These are phyloP conservation scores for Pseudococcus longispinus DNA, from an alignment of 2,888 invertebrate genomes.

Conservation along the genomic window DNA sequence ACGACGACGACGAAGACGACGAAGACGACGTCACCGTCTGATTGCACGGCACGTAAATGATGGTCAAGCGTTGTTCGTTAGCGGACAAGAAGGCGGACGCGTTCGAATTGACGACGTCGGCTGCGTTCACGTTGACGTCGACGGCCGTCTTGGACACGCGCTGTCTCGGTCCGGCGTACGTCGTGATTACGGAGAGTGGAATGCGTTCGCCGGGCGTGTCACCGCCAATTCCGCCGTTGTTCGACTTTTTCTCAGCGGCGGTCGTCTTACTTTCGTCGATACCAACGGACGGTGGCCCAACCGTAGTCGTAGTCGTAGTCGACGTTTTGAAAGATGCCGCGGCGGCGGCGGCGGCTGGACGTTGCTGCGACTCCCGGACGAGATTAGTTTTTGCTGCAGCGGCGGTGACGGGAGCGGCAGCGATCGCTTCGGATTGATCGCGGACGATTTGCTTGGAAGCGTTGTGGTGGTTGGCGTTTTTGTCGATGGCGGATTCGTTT, in stretches of 20 bases:
- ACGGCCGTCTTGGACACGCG: neutral
- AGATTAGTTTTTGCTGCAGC: too few relatives aligned
- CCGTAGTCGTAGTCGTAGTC: too few relatives aligned
- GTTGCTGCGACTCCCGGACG: too few relatives aligned
- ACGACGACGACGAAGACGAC: too few relatives aligned
- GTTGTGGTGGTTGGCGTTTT: neutral
- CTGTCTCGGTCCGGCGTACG: neutral
- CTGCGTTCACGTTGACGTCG: neutral
- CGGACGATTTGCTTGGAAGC: too few relatives aligned
- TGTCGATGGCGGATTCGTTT: neutral
- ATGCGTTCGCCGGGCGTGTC: neutral
- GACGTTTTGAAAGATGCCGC: too few relatives aligned
- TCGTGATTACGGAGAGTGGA: constrained; percentile 26
- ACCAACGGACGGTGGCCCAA: too few relatives aligned
- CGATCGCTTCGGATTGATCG: too few relatives aligned
- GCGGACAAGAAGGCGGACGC: neutral
- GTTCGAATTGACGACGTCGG: neutral
- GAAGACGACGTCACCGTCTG: neutral
- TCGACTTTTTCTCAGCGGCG: neutral
- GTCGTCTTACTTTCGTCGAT: neutral
- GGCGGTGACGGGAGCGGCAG: too few relatives aligned
- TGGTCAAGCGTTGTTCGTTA: neutral
- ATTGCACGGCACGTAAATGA: constrained; percentile 48
- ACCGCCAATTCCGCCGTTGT: neutral
- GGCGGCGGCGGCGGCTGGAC: too few relatives aligned